Evolutionary conservation across 2,113 vertebrate genomes (phyloP), one percentile per base, ranked within the genome.

Genomic region (Bubalus kerabau): DNA sequence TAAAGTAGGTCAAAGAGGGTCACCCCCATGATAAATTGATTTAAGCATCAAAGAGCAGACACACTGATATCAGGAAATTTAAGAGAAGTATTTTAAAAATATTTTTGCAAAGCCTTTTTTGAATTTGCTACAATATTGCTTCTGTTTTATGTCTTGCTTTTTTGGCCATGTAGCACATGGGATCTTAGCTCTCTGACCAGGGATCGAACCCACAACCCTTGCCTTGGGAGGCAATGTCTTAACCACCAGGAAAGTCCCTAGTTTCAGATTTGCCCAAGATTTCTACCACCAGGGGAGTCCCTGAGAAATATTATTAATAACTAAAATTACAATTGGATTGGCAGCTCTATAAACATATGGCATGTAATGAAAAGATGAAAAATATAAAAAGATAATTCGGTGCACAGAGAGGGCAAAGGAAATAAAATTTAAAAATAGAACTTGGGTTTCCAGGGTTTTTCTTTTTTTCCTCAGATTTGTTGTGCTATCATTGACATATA

Each of bases 401-500:
- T 21, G 3, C 57, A 60, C 36, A 28, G 50, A 84, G 9, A 64
- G 8, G 19, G 48, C 62, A 64, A 76, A 96, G 40, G 32, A 78
- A 87, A 43, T 59, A 43, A 26, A 56, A 56, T 82, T 78, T 32
- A 21, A 56, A 48, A 90, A 6, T 36, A 62, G 88, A 86, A 24
- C 64, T 76, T 76, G 54, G 23, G 52, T 84, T 93, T 62, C 60
- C 50, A 87, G 26, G 23, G 15, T 56, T 83, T 56, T 56, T 16
- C 13, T 36, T 80, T 83, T 28, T 32, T 1, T 0, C 1, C 30
- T 24, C 52, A n/a, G 19, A 28, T 56, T 86, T 90, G 64, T 86
- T 85, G 80, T 40, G 56, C n/a, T 78, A 64, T 26, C 78, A 56
- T 13, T 93, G 82, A 40, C 64, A 67, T 50, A 48, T 32, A 92